A percentile compares a stretch with the other conserved stretches of the same genome.
Evolutionary conservation across 2,888 invertebrate genomes (phyloP).

Genomic region (Baccha elongata): DNA sequence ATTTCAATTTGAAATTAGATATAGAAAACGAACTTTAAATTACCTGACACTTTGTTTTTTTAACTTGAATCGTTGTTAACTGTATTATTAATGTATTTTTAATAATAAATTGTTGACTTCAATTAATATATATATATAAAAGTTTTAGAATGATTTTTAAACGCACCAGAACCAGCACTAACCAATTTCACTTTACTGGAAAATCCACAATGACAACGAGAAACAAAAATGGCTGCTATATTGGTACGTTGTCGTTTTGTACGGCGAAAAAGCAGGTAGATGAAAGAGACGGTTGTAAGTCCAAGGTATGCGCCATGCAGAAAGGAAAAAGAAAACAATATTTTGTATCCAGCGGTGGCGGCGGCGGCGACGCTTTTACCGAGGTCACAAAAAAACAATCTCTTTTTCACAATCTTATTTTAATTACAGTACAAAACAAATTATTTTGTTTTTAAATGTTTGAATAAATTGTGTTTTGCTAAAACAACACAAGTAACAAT

Average conservation of each 20-base stretch:
- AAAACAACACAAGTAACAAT: no score
- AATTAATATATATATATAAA: constrained; percentile 35
- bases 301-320: background rate
- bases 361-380: constrained; percentile 42
- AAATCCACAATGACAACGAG: constrained; percentile 61
- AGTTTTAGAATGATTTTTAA: constrained; percentile 34
- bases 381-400: constrained; percentile 59
- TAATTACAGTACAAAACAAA: no score
- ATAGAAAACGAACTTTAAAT: constrained; percentile 23
- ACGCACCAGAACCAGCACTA: constrained; percentile 55
- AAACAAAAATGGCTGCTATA: constrained; percentile 69
- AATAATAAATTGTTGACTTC: constrained; percentile 27
- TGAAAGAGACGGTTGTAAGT: constrained; percentile 22
- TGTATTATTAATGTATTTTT: constrained; percentile 27
- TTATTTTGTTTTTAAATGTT: background rate
- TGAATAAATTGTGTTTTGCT: no score
- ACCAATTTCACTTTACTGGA: constrained; percentile 73
- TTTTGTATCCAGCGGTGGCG: constrained; percentile 32
- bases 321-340: constrained; percentile 2
- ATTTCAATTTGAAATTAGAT: constrained; percentile 41
- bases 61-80: constrained; percentile 14
- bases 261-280: constrained; percentile 64
- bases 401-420: constrained; percentile 29
- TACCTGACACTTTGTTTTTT: constrained; percentile 53
- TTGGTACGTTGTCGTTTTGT: constrained; percentile 61